A percentile compares a stretch with the other conserved stretches of the same genome.
Evolutionary conservation across 2,888 invertebrate genomes (phyloP).

Genomic region (Melanotus villosus): DNA sequence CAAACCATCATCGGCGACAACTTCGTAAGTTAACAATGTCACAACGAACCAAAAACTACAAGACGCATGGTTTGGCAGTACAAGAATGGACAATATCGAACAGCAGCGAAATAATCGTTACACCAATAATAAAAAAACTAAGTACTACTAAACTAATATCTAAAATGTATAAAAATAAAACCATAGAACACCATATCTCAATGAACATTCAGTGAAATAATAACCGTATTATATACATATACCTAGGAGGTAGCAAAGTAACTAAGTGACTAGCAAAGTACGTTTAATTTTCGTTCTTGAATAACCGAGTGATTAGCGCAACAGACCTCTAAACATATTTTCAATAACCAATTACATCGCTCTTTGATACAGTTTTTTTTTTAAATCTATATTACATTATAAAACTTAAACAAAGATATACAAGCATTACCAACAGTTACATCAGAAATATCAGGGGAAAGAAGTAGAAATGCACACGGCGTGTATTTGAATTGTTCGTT

Average conservation of each 20-base stretch:
- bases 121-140: conserved; percentile 29
- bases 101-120: conserved; percentile 8
- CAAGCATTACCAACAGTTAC: conserved; percentile 52
- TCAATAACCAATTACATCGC: conserved; percentile 4
- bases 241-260: conserved; percentile 59
- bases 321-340: conserved; percentile 62
- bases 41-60: neutral
- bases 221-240: conserved; percentile 50
- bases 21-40: neutral
- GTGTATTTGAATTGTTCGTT: neutral
- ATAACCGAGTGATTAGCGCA: conserved; percentile 59
- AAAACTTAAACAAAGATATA: conserved; percentile 36
- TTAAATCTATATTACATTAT: conserved; percentile 18
- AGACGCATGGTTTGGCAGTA: neutral
- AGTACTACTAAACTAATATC: conserved; percentile 33
- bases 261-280: conserved; percentile 56
- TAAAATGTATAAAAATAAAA: conserved; percentile 40
- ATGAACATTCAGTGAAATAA: conserved; percentile 28
- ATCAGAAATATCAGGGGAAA: conserved; percentile 20
- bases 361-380: too few relatives aligned
- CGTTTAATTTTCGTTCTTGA: conserved; percentile 19
- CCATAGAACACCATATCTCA: conserved; percentile 19
- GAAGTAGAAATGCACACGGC: neutral
- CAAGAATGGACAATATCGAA: conserved; percentile 5
- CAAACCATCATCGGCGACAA: neutral